Base-by-base conservation (phyloP, 1,140 invertebrate genomes). In the Metaphire vulgaris region DNA sequence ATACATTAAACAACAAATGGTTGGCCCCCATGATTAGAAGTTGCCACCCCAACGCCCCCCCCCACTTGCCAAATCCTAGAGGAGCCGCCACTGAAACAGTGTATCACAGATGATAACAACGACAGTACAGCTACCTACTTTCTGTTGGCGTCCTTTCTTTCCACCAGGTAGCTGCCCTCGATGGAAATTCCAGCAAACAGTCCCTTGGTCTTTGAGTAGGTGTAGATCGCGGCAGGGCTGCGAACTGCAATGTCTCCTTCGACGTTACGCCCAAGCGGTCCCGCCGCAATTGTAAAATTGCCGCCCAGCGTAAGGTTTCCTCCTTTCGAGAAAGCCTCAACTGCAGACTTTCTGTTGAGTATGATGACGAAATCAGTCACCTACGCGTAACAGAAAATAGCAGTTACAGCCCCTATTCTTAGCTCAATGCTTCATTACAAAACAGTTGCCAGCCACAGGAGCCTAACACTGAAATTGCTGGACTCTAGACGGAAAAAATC, bases 331-430 rank as follows among this genome's bases (percentile, higher is more conserved):
- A 85, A 85, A 6, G 83, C 83, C 41, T 83, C 82, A 1, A 85
- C 83, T 2, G 83, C 82, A 28, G 82, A 76, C 64, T 77, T 75
- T 29, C 78, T 81, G 78, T 82, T 85, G 14, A 85, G 78, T 69
- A 85, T 82, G 68, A 85, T 85, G 1, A 85, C 83, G 80, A 85
- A 85, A 76, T 85, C 83, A 68, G 83, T 85, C 1, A 84, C 82
- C 83, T 84, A 65, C 33, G 77, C 77, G 31, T 1, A 33, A 74
- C 6, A 74, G 21, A 64, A 69, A 16, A 28, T 29, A 15, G 14
- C 68, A 69, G 12, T 12, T 28, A 29, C 16, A 69, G 15, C 12
- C 29, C 68, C 12, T 14, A 69, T 69, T 29, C 12, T 69, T 21
- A 69, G 12, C 30, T 29, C n/a, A n/a, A n/a, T n/a, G n/a, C n/a